Evolutionary conservation across 1,140 invertebrate species (phyloP).

Genomic region (Drosophila novamexicana): DNA sequence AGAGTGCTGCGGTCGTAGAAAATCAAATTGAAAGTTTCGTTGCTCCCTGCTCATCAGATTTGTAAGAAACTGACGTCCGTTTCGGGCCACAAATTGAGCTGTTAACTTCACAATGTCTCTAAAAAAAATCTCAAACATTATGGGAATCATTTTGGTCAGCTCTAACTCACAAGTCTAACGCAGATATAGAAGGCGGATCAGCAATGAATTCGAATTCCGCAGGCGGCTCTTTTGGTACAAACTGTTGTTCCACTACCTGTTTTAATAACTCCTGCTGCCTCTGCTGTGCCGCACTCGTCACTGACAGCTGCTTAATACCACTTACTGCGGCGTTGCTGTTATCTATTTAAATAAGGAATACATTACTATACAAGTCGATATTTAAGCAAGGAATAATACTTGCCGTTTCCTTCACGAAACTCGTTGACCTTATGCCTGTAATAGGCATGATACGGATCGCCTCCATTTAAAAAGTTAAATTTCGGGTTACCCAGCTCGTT

Average conservation of each 20-base stretch:
- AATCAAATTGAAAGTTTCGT: slow-evolving; percentile 99
- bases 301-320: slow-evolving; percentile 85
- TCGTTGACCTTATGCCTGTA: slow-evolving; percentile 99
- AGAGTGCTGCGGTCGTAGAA: slow-evolving; percentile 98
- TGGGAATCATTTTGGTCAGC: background rate
- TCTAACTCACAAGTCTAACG: slow-evolving; percentile 92
- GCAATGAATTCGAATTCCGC: slow-evolving; percentile 98
- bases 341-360: slow-evolving; percentile 38
- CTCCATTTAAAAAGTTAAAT: slow-evolving; percentile 98
- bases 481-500: slow-evolving; percentile 99
- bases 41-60: slow-evolving; percentile 99
- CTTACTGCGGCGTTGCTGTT: slow-evolving; percentile 47
- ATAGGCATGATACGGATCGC: slow-evolving; percentile 99
- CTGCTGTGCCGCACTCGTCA: slow-evolving; percentile 91
- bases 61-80: slow-evolving; percentile 98
- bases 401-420: slow-evolving; percentile 95
- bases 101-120: slow-evolving; percentile 99
- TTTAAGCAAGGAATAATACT: slow-evolving; percentile 31
- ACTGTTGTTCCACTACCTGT: slow-evolving; percentile 92
- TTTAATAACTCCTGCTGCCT: slow-evolving; percentile 95
- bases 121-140: slow-evolving; percentile 54
- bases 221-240: slow-evolving; percentile 97
- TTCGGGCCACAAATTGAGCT: slow-evolving; percentile 99
- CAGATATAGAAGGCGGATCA: slow-evolving; percentile 99
- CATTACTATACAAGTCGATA: background rate